Conservation (phyloP, 2,797 vertebrate species). For the Trachurus trachurus region DNA sequence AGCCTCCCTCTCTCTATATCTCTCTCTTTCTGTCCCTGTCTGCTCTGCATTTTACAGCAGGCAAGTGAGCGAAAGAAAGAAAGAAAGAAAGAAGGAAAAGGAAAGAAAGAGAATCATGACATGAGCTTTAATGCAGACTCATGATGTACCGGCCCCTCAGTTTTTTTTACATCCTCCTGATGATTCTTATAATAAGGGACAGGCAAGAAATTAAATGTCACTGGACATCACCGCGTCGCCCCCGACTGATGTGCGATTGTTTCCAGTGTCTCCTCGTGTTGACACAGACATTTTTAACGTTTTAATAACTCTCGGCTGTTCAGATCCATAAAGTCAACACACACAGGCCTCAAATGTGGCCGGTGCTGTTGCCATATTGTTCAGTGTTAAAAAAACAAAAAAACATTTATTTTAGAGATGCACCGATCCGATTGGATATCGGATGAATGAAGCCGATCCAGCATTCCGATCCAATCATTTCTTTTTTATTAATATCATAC, state of each 20-base stretch:
- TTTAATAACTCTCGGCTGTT: conserved; percentile 31
- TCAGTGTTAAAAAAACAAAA: not conserved
- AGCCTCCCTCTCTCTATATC: conserved; percentile 54
- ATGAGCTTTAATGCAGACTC: conserved; percentile 71
- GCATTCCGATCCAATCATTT: too few species aligned
- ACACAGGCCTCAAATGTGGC: conserved; percentile 17
- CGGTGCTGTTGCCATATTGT: not conserved
- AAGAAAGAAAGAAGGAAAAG: conserved; percentile 35
- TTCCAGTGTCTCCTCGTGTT: conserved; percentile 29
- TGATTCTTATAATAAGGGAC: conserved; percentile 54
- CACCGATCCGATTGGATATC: too few species aligned
- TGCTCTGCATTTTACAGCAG: conserved; percentile 63
- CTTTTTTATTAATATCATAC: too few species aligned
- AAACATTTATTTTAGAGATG: too few species aligned
- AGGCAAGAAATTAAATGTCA: conserved; percentile 72
- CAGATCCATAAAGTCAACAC: conserved; percentile 8
- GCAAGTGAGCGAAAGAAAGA: conserved; percentile 52
- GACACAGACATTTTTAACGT: conserved; percentile 19
- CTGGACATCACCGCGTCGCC: conserved; percentile 50
- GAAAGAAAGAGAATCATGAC: conserved; percentile 53
- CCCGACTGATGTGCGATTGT: conserved; percentile 36
- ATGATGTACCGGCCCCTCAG: conserved; percentile 44
- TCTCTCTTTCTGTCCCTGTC: conserved; percentile 44
- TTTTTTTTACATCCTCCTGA: conserved; percentile 23
- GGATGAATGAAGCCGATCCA: too few species aligned